phyloP scores from a whole-genome alignment of 1,140 invertebrate species.

The Heliconius hermathena region DNA sequence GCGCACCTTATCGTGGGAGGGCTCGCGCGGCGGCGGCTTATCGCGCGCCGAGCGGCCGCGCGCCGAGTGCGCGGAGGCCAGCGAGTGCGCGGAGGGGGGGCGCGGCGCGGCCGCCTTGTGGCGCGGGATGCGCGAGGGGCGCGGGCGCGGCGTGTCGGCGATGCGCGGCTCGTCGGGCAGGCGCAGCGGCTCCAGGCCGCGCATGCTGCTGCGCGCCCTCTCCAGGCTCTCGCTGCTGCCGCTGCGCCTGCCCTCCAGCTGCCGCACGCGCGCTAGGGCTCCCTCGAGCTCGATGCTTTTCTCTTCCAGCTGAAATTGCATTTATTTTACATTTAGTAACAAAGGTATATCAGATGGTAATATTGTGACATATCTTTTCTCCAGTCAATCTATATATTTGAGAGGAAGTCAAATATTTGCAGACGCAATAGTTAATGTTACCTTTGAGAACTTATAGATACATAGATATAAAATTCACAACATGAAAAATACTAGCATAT shows the following conservation, averaged over 20 bases:
- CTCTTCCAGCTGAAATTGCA: constrained; percentile 86
- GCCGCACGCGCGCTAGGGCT: constrained; percentile 87
- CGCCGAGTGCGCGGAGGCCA: constrained; percentile 42
- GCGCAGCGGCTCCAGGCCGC: constrained; percentile 76
- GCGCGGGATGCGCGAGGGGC: constrained; percentile 38
- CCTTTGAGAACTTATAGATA: too few relatives aligned
- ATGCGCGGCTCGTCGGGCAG: constrained; percentile 82
- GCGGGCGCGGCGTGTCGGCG: constrained; percentile 68
- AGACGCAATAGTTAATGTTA: too few relatives aligned
- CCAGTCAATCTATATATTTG: too few relatives aligned
- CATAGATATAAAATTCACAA: too few relatives aligned
- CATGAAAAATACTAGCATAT: too few relatives aligned
- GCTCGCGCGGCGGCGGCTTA: constrained; percentile 44
- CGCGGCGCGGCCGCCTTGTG: constrained; percentile 81
- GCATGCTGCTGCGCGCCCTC: constrained; percentile 78
- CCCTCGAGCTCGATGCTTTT: constrained; percentile 91
- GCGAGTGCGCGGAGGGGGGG: constrained; percentile 61
- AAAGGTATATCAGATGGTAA: too few relatives aligned
- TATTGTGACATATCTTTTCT: too few relatives aligned
- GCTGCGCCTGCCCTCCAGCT: constrained; percentile 83
- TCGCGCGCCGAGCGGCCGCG: constrained; percentile 41
- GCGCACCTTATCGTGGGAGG: constrained; percentile 68
- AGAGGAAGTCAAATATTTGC: too few relatives aligned
- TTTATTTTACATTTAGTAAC: neutral
- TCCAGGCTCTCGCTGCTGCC: constrained; percentile 5